Conservation (phyloP, 2,888 invertebrate genomes). For the Agrotis clavis region DNA sequence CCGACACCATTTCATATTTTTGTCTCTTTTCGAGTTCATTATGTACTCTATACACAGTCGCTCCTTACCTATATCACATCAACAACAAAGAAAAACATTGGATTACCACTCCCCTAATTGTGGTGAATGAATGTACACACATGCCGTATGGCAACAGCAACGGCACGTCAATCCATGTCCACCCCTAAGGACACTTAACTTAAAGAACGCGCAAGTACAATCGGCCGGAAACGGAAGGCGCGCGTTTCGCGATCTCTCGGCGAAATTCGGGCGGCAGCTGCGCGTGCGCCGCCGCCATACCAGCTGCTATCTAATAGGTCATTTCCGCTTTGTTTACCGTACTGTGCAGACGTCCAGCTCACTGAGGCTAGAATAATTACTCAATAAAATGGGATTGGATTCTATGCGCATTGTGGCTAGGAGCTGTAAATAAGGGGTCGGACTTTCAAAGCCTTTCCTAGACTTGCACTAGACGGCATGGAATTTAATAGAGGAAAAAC, state of each 20-base stretch:
- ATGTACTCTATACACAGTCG: not conserved
- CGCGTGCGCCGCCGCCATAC: conserved; percentile 79
- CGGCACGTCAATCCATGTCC: conserved; percentile 82
- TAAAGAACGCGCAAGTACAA: conserved; percentile 81
- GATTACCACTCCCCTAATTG: conserved; percentile 69
- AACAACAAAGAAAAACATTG: conserved; percentile 62
- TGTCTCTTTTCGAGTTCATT: not conserved
- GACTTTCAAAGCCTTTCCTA: conserved; percentile 28
- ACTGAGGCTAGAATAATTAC: conserved; percentile 60
- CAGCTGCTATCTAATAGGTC: conserved; percentile 87
- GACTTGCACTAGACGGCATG: conserved; percentile 49
- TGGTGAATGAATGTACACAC: conserved; percentile 57
- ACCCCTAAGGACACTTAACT: conserved; percentile 73
- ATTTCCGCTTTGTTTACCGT: conserved; percentile 84
- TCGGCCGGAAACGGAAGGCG: conserved; percentile 90
- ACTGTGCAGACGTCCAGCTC: conserved; percentile 64
- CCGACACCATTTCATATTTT: too few relatives aligned
- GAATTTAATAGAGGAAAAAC: conserved; percentile 15
- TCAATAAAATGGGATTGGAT: conserved; percentile 47
- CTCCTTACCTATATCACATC: conserved; percentile 32
- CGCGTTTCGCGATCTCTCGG: conserved; percentile 89
- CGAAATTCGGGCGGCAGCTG: conserved; percentile 89
- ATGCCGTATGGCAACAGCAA: conserved; percentile 48
- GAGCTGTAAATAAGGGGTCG: conserved; percentile 38
- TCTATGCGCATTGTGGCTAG: conserved; percentile 43